Percentiles rank a stretch among this genome's conserved stretches.
Conservation (phyloP, 1,140 invertebrate species). For the Fopius arisanus region DNA sequence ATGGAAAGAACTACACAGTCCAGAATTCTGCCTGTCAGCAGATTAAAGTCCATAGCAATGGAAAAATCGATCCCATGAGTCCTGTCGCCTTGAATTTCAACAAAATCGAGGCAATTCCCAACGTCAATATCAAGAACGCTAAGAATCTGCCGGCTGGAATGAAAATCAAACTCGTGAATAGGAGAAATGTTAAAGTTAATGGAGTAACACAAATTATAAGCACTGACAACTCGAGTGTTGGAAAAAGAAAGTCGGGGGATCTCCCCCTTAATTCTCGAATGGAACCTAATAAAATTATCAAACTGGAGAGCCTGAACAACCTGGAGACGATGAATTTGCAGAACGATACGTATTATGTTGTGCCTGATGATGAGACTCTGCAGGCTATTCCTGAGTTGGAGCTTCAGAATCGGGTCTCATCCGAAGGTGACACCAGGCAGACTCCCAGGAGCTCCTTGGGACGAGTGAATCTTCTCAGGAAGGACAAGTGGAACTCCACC, state of each 20-base stretch:
- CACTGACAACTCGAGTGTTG: background rate
- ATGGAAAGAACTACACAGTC: background rate
- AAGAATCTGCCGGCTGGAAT: background rate
- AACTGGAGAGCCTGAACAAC: background rate
- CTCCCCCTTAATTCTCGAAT: background rate
- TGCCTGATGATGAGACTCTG: background rate
- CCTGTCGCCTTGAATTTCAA: background rate
- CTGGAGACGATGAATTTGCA: background rate
- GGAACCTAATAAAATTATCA: background rate
- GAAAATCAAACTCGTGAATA: background rate
- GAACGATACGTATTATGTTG: background rate
- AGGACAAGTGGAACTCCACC: background rate
- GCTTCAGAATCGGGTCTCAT: background rate
- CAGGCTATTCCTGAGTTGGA: background rate
- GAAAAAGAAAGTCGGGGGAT: background rate
- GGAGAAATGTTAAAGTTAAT: background rate
- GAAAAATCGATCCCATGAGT: background rate
- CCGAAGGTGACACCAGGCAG: background rate
- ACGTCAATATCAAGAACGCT: background rate
- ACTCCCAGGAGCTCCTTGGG: background rate
- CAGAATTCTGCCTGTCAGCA: background rate
- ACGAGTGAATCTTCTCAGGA: constrained; percentile 12
- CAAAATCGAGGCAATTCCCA: background rate
- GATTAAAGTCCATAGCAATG: background rate
- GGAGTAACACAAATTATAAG: background rate